Conservation (phyloP, 1,140 invertebrate genomes). For the Arctopsyche grandis region DNA sequence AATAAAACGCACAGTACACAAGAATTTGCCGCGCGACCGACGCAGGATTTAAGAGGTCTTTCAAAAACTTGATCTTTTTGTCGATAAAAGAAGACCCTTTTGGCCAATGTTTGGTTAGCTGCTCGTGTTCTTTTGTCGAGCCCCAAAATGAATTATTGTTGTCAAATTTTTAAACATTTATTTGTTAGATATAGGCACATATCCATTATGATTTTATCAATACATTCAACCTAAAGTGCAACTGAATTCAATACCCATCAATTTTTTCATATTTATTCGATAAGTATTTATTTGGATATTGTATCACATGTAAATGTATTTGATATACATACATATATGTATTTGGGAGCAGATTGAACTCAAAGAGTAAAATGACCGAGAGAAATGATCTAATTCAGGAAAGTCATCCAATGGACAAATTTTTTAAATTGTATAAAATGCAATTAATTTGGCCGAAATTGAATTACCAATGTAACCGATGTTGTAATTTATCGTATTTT, state of each 20-base stretch:
- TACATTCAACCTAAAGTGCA: conserved; percentile 38
- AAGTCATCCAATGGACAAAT: no score
- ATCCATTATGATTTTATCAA: conserved; percentile 47
- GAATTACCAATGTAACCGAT: no score
- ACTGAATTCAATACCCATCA: neutral
- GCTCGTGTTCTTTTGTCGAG: conserved; percentile 46
- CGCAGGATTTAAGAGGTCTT: conserved; percentile 21
- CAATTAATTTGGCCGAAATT: neutral
- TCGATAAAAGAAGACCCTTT: conserved; percentile 34
- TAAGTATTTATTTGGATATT: neutral
- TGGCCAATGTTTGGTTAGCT: conserved; percentile 52
- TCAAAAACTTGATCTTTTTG: conserved; percentile 47
- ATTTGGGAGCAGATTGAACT: neutral
- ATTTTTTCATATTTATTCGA: neutral
- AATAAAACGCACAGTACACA: neutral
- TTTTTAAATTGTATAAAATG: no score
- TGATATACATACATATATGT: neutral
- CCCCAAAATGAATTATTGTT: conserved; percentile 47
- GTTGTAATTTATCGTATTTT: neutral
- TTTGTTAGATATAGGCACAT: conserved; percentile 28
- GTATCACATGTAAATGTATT: neutral
- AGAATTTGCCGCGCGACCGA: conserved; percentile 4
- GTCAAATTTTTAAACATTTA: conserved; percentile 49
- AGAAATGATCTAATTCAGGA: no score
- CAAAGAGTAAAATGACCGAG: no score